Evolutionary conservation across 2,797 vertebrate species (phyloP), one percentile per base, ranked within the genome.

Genomic region (Labroides dimidiatus): DNA sequence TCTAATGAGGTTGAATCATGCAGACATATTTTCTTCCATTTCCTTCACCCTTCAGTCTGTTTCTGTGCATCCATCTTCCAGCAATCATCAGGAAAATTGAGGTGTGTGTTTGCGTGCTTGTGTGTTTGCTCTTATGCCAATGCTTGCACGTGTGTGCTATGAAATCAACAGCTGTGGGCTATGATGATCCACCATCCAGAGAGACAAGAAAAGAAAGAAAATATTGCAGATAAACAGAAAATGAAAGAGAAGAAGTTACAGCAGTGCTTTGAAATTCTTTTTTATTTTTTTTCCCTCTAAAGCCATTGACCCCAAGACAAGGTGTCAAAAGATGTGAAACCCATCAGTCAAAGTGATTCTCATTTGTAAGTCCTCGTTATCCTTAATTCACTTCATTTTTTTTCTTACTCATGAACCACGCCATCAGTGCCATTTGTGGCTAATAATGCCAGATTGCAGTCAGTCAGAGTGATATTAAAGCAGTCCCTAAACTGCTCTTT

Each of bases 251-350:
- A 44, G 14, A 69, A n/a, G 43, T 33, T 77, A 71, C 59, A 58
- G 13, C 63, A 43, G 19, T 73, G 54, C 56, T 76, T 74, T 77
- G 69, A 80, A 4, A 33, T 33, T 85, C 76, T 67, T 72, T 65
- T 57, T 71, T 49, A 62, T 72, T 78, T 77, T 67, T 71, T 67
- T 60, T 71, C 43, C 62, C 72, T 78, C 12, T 78, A 67, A 64
- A 90, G 79, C 75, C 60, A 57, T 33, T 81, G 85, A 91, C 86
- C 81, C 71, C 69, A 72, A 69, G 84, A 69, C 77, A 63, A 80
- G 54, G 78, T 42, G 30, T 69, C 48, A 37, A 70, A 79, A 43
- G 59, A 82, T 56, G 57, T 64, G 75, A 85, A 81, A 60, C 48
- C 21, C 64, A 73, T 86, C 80, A 84, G 78, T 84, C 68, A 73